Base-by-base conservation (phyloP, 2,113 vertebrate genomes). In the Sporophila hypoxantha region DNA sequence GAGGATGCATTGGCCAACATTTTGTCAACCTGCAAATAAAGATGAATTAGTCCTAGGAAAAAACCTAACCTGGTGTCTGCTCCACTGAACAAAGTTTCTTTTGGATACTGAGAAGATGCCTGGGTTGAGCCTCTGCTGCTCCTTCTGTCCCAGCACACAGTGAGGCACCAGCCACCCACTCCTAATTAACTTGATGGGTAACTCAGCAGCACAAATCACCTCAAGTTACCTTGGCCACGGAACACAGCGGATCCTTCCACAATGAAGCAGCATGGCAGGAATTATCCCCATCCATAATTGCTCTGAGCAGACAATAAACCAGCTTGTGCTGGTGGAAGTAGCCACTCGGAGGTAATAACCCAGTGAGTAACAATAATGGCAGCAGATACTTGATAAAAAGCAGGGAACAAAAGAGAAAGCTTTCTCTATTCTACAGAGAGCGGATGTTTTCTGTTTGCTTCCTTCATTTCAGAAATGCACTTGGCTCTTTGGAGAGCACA, bases 301-400 rank as follows among this genome's bases (percentile, higher is more conserved):
- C 91, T 78, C 76, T 26, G 55, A 92, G 88, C 62, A 95, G 89
- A 88, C 82, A 93, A 88, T 89, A 82, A 85, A 87, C 64, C 85
- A 88, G 90, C 90, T 92, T 80, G 73, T 2, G 57, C 92, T 82
- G 88, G 90, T 94, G 93, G 94, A 92, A 95, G 87, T 82, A 94
- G 80, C 90, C 91, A 93, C 84, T 94, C 50, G 4, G 89, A 96
- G 92, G 93, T 95, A 96, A 95, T 90, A 95, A 91, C 71, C 82
- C 87, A 91, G 76, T 56, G 71, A 96, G 82, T 86, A 93, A 91
- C 90, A 92, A 87, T 90, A 94, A 95, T 87, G 87, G 93, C 82
- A 93, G 85, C 74, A 84, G 87, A 85, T 81, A 89, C 86, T 93
- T 84, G 85, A 91, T 85, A 88, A 82, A 93, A 94, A 85, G 83